A percentile compares a stretch with the other conserved stretches of the same genome.
phyloP scores from a whole-genome alignment of 2,888 invertebrate genomes.

The Salticus scenicus region DNA sequence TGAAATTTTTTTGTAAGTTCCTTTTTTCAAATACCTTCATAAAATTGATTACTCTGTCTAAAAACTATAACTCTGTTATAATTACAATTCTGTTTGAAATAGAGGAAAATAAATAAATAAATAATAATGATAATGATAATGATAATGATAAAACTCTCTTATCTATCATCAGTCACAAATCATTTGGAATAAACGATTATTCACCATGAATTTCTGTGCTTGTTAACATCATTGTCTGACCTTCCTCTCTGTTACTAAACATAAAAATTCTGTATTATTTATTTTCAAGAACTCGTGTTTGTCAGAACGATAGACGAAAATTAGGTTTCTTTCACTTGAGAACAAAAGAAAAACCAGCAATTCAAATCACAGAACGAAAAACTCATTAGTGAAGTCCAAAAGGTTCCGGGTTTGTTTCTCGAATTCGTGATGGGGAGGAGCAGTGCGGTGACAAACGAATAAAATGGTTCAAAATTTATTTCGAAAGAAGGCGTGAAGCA shows the following conservation, averaged over 20 bases:
- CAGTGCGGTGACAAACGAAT: conserved; percentile 57
- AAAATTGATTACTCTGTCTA: too few relatives aligned
- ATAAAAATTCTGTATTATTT: not conserved
- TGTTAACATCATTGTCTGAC: not conserved
- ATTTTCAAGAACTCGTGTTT: not conserved
- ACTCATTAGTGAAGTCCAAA: conserved; percentile 53
- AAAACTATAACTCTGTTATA: too few relatives aligned
- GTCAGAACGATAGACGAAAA: not conserved
- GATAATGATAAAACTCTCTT: too few relatives aligned
- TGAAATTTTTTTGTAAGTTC: too few relatives aligned
- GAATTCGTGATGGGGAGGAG: conserved; percentile 60
- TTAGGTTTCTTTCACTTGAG: not conserved
- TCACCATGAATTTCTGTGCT: too few relatives aligned
- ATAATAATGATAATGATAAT: too few relatives aligned
- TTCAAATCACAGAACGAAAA: conserved; percentile 25
- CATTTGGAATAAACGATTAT: too few relatives aligned
- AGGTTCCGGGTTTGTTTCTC: conserved; percentile 56
- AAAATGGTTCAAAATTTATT: conserved; percentile 39
- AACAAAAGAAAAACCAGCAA: conserved; percentile 17
- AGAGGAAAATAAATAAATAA: too few relatives aligned
- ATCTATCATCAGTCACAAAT: not conserved
- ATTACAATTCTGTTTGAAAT: too few relatives aligned
- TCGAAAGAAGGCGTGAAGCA: conserved; percentile 42
- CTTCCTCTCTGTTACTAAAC: not conserved
- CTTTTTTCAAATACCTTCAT: too few relatives aligned